These are phyloP conservation scores for Pseudomyrmex flavicornis DNA, from an alignment of 1,140 invertebrate species.

Conservation along the genomic window DNA sequence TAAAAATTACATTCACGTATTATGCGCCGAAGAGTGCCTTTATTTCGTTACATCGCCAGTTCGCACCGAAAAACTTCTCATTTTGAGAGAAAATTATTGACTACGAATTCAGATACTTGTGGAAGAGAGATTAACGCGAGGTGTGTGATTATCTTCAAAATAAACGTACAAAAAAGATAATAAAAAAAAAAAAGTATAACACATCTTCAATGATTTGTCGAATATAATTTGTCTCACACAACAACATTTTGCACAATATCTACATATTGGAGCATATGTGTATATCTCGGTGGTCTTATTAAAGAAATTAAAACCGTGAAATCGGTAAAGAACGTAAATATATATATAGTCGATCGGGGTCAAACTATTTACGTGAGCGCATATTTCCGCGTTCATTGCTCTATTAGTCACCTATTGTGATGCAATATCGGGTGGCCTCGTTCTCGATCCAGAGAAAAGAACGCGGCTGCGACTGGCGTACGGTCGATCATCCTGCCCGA, in stretches of 20 bases:
- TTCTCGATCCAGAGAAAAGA: slow-evolving; percentile 26
- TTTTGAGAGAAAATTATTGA: neutral
- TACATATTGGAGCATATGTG: neutral
- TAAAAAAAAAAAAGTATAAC: neutral
- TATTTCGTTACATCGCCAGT: neutral
- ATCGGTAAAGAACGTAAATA: no score
- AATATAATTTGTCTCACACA: neutral
- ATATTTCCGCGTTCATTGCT: slow-evolving; percentile 24
- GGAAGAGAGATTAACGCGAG: neutral
- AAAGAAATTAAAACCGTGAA: no score
- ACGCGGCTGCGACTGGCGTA: slow-evolving; percentile 1
- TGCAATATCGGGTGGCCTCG: slow-evolving; percentile 10
- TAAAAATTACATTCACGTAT: slow-evolving; percentile 28
- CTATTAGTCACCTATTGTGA: slow-evolving; percentile 41
- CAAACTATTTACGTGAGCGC: slow-evolving; percentile 1
- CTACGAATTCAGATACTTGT: neutral
- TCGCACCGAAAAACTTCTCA: neutral
- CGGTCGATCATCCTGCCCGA: slow-evolving; percentile 20
- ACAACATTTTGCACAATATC: neutral
- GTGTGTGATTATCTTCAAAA: neutral
- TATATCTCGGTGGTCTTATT: neutral
- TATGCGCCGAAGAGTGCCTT: neutral
- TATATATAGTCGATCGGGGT: neutral
- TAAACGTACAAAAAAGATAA: neutral
- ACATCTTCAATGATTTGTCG: neutral